phyloP scores from a whole-genome alignment of 1,140 invertebrate species.

The Apis dorsata region DNA sequence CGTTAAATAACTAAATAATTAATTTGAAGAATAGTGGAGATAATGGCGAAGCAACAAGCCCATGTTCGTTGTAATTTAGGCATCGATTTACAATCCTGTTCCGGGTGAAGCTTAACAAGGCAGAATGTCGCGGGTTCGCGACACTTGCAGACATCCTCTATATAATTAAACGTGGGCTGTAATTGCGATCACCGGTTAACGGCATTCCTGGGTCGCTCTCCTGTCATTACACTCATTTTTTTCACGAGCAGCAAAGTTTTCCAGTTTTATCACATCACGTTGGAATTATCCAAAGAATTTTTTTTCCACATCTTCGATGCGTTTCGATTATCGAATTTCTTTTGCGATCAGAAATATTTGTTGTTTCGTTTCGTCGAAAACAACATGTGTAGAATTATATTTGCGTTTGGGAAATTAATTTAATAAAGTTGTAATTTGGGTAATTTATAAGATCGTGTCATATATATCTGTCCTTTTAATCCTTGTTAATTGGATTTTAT shows the following conservation, averaged over 20 bases:
- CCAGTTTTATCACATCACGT: conserved; percentile 1
- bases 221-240: conserved; percentile 34
- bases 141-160: conserved; percentile 20
- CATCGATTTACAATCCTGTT: conserved; percentile 10
- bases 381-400: no score
- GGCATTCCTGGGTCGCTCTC: background rate
- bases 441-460: no score
- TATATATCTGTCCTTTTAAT: no score
- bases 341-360: no score
- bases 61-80: conserved; percentile 10
- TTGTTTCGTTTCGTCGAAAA: no score
- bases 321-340: background rate
- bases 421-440: no score
- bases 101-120: background rate
- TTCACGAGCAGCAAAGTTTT: background rate
- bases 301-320: no score
- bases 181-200: conserved; percentile 27
- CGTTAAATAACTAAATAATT: no score
- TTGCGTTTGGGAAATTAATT: no score
- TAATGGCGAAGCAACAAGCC: background rate
- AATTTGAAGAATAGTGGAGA: no score
- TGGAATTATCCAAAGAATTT: background rate
- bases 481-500: no score
- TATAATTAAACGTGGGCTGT: conserved; percentile 38
- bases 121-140: background rate